Base-by-base conservation (phyloP, 2,797 vertebrate genomes). In the Rhinoraja longicauda region DNA sequence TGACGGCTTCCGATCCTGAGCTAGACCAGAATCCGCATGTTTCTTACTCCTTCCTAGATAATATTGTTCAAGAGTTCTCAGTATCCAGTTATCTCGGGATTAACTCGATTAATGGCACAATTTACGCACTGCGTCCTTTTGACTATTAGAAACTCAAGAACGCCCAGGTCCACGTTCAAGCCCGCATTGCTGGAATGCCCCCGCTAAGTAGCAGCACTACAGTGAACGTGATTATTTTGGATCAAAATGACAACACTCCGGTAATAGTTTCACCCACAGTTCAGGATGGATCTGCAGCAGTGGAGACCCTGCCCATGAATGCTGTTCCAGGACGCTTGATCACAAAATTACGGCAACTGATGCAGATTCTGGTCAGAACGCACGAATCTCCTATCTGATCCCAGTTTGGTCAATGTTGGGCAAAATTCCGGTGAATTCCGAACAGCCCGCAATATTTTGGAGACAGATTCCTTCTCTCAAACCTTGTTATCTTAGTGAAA, bases 41-140 rank as follows among this genome's bases (percentile, higher is more conserved):
- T 21, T 93, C 93, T 0, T 95, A 95, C 93, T 95, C 95, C 10
- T 94, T 95, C 36, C 73, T 94, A 93, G 94, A 95, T 45, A 94
- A 93, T 24, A 94, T 94, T 75, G 94, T 94, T 29, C 93, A 94
- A 72, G 94, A 94, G 82, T 94, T 93, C 0, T 94, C 94, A 1
- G 94, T 94, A 93, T 94, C 94, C 2, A 94, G 95, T 93, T 79
- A 95, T 4, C 94, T 95, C 92, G 94, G 93, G 19, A 94, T 95
- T 91, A 95, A 94, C 79, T 94, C 94, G 79, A 95, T 94, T 81
- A 95, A 93, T 39, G 95, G 95, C 0, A 94, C 94, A 4, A 93
- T 95, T 93, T 95, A 95, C 84, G 94, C 95, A 26, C 45, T 95
- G 77, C 93, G 94, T 5, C 93, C 94, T 12, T 94, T 95, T 94